These are phyloP conservation scores for Machaerirhynchus nigripectus DNA, from an alignment of 2,113 vertebrate species.

Conservation along the genomic window DNA sequence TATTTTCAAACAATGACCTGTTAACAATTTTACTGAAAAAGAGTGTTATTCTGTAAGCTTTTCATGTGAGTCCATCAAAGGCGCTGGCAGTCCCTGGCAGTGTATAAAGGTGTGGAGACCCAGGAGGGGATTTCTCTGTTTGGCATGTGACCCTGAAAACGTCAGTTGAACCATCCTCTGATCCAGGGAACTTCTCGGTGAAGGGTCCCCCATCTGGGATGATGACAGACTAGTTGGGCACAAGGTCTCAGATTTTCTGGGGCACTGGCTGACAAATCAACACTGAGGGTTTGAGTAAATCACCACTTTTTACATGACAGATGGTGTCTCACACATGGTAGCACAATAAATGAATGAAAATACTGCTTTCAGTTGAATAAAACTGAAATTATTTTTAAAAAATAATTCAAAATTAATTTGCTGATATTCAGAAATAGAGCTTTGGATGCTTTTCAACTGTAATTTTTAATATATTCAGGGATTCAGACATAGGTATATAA, in stretches of 20 bases:
- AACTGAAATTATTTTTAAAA: not conserved
- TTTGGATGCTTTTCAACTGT: not conserved
- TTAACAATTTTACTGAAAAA: not conserved
- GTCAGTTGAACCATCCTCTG: not conserved
- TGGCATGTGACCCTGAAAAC: not conserved
- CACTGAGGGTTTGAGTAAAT: not conserved
- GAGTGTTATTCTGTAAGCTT: not conserved
- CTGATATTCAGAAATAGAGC: not conserved
- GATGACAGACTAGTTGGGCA: not conserved
- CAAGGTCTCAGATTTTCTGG: not conserved
- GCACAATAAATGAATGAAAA: not conserved
- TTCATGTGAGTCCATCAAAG: not conserved
- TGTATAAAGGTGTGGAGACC: not conserved
- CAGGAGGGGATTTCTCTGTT: not conserved
- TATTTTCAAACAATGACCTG: not conserved
- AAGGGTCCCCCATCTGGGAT: not conserved
- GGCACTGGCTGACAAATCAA: not conserved
- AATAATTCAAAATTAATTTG: not conserved
- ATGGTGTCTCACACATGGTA: not conserved
- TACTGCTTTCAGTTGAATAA: not conserved
- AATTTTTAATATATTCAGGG: not conserved
- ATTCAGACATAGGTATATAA: not conserved
- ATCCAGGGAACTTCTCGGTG: not conserved
- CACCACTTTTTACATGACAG: not conserved
- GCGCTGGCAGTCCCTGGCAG: not conserved